Base-by-base conservation (phyloP, 1,140 invertebrate genomes). In the Reticulitermes speratus region DNA sequence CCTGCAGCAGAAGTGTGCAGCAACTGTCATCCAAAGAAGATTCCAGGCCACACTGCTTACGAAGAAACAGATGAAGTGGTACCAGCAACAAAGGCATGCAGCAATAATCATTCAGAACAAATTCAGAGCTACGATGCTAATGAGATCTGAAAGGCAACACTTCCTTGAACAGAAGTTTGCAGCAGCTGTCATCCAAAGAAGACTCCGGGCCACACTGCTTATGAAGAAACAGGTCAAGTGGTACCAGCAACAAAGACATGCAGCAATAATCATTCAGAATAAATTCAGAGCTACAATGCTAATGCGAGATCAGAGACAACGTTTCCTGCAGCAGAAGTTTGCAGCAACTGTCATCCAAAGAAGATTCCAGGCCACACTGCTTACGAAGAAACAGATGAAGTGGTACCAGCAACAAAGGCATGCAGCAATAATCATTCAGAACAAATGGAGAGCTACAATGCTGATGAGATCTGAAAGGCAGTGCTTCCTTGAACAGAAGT, bases 71-170 rank as follows among this genome's bases (percentile, higher is more conserved):
- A 32, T 12, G 12, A 14, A 44, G 6, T 44, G 19, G 12, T 86
- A 14, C 91, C 16, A 30, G 88, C 7, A 86, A 88, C 5, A 90
- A 89, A 55, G 88, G 87, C 30, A 3, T 12, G 87, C 89, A 12
- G 89, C 89, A 44, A 86, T 90, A n/a, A 89, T 85, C 87, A 88
- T 93, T 59, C 93, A 94, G 87, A 87, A 45, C 19, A 90, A 90
- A 87, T 94, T 91, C 88, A 91, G 91, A 89, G 82, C 75, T 87
- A 86, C 65, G 38, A 83, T 84, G 91, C 87, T 84, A 11, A 87
- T 90, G 12, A 86, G 85, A 55, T 44, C 32, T 25, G 44, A 87
- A 82, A 83, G 32, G 38, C 6, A 12, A 8, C 52, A 86, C 32
- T 87, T 82, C 45, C 12, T 85, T 7, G 3, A 75, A 75, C 25